A percentile compares a stretch with the other conserved stretches of the same genome.
These are phyloP conservation scores for Caenorhabditis sp. DNA, from an alignment of 2,888 invertebrate species.

Conservation along the genomic window DNA sequence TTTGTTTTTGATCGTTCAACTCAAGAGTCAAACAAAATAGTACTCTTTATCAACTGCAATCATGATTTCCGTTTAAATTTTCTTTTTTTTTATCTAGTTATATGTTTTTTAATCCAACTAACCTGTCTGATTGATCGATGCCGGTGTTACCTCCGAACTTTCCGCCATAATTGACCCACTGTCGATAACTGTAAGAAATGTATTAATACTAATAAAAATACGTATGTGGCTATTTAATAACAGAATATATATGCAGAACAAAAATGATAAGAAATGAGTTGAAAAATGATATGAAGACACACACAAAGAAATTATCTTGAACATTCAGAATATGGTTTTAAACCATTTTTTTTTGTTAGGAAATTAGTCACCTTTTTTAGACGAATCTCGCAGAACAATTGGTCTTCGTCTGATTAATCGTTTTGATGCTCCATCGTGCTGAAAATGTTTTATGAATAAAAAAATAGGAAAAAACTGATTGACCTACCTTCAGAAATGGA, in stretches of 20 bases:
- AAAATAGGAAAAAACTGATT: too few relatives aligned
- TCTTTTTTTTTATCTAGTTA: neutral
- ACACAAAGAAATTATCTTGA: neutral
- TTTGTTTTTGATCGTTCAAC: too few relatives aligned
- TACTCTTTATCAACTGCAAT: neutral
- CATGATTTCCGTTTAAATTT: neutral
- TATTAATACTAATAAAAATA: conserved; percentile 1
- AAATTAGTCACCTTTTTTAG: conserved; percentile 23
- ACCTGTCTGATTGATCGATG: neutral
- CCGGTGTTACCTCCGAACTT: neutral
- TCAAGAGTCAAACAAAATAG: too few relatives aligned
- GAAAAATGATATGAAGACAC: neutral
- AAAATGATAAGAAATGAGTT: neutral
- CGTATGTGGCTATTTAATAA: neutral
- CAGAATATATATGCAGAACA: neutral
- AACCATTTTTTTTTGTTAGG: neutral
- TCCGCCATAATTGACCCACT: neutral
- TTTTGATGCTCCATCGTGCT: conserved; percentile 35
- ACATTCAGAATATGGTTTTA: neutral
- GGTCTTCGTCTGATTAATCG: conserved; percentile 33
- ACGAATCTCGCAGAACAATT: conserved; percentile 28
- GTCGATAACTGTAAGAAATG: neutral
- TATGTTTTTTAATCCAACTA: neutral
- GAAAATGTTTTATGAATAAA: too few relatives aligned
- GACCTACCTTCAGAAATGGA: conserved; percentile 33